Conservation (phyloP, 1,140 invertebrate genomes). For the Drosophila grimshawi region DNA sequence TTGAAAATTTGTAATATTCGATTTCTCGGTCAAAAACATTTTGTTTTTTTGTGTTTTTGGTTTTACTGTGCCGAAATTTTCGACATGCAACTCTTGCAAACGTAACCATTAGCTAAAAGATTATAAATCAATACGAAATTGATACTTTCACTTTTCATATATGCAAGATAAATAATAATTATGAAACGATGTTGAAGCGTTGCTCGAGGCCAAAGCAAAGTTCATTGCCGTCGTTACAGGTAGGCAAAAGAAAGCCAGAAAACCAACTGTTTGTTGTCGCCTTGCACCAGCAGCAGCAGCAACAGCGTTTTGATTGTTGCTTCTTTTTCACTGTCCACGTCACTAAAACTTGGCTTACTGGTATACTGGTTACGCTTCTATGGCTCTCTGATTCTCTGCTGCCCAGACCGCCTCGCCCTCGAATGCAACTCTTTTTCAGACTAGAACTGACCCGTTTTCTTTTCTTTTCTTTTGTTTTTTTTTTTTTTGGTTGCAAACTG, state of each 20-base stretch:
- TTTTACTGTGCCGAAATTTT: slow-evolving; percentile 23
- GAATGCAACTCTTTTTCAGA: slow-evolving; percentile 47
- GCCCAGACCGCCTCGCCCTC: slow-evolving; percentile 37
- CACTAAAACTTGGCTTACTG: slow-evolving; percentile 61
- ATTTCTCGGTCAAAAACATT: slow-evolving; percentile 35
- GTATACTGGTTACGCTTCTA: slow-evolving; percentile 68
- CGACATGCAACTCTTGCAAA: slow-evolving; percentile 38
- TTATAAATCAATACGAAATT: slow-evolving; percentile 45
- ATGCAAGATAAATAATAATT: slow-evolving; percentile 63
- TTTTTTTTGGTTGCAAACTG: slow-evolving; percentile 9
- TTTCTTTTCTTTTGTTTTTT: too few relatives aligned
- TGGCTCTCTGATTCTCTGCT: slow-evolving; percentile 49
- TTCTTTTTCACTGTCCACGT: slow-evolving; percentile 65
- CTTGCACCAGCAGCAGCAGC: neutral
- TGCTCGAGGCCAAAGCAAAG: slow-evolving; percentile 49
- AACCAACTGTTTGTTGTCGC: slow-evolving; percentile 39
- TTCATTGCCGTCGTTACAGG: slow-evolving; percentile 67
- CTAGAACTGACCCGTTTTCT: slow-evolving; percentile 68
- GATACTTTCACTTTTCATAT: slow-evolving; percentile 70
- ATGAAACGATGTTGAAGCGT: slow-evolving; percentile 55
- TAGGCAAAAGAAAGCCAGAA: slow-evolving; percentile 65
- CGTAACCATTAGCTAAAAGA: slow-evolving; percentile 24
- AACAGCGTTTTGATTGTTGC: slow-evolving; percentile 9
- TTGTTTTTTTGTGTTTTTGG: slow-evolving; percentile 24
- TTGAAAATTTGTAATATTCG: slow-evolving; percentile 29